Conservation (phyloP, 2,888 invertebrate genomes). For the Trichopria drosophilae region DNA sequence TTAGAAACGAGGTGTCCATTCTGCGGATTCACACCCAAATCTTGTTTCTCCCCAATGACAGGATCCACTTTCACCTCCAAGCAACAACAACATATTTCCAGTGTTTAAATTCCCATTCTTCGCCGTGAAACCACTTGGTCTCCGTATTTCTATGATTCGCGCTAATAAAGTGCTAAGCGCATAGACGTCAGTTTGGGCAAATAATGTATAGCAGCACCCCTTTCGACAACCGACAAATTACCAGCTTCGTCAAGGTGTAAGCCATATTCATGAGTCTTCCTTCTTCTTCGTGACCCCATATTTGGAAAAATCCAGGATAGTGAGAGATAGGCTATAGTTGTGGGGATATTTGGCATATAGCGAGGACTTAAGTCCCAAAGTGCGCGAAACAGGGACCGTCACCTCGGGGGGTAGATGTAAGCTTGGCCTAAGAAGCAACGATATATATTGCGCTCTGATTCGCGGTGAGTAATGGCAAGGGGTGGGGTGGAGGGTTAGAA, state of each 20-base stretch:
- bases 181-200: no score
- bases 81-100: no score
- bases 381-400: constrained; percentile 28
- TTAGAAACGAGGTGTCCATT: no score
- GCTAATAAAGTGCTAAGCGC: no score
- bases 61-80: no score
- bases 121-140: no score
- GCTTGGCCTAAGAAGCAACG: constrained; percentile 53
- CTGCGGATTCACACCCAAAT: no score
- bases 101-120: no score
- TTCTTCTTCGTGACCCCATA: constrained; percentile 6
- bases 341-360: constrained; percentile 20
- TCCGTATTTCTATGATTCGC: no score
- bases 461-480: no score
- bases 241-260: constrained; percentile 25
- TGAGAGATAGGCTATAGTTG: constrained; percentile 1
- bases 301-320: constrained; percentile 4
- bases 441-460: constrained; percentile 44
- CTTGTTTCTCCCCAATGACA: no score
- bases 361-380: constrained; percentile 10
- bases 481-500: constrained; percentile 26
- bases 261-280: constrained; percentile 17
- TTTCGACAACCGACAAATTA: constrained; percentile 34
- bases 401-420: constrained; percentile 40
- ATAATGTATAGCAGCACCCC: no score